Conservation (phyloP, 2,888 invertebrate species). For the Cinara cedri region DNA sequence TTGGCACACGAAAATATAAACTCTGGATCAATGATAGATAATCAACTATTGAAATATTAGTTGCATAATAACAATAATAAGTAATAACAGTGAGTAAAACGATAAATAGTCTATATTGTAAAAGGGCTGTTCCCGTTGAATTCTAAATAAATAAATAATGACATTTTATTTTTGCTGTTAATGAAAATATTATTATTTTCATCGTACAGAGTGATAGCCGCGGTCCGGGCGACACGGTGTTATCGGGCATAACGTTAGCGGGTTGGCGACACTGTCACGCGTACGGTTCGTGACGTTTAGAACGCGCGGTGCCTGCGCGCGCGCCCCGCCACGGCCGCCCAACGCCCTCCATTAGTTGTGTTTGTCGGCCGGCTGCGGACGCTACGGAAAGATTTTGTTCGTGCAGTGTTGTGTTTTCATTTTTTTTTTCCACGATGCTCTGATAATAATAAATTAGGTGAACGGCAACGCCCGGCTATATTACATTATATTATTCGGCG, state of each 20-base stretch:
- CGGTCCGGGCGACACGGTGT: conserved; percentile 10
- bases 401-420: conserved; percentile 29
- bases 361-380: conserved; percentile 56
- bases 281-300: conserved; percentile 27
- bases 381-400: not conserved
- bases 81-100: no score
- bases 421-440: conserved; percentile 31
- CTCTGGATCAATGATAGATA: no score
- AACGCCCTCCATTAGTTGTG: conserved; percentile 55
- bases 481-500: not conserved
- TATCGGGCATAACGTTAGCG: not conserved
- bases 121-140: no score
- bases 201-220: not conserved
- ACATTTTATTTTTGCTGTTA: no score
- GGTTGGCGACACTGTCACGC: conserved; percentile 50
- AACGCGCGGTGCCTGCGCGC: conserved; percentile 51
- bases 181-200: not conserved
- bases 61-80: no score
- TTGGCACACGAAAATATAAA: no score
- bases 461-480: conserved; percentile 34
- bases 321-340: conserved; percentile 31
- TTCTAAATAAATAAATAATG: no score
- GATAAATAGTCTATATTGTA: no score
- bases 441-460: conserved; percentile 14
- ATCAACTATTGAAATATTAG: no score